Conservation (phyloP, 1,140 invertebrate species). For the Drosophila ironensis region DNA sequence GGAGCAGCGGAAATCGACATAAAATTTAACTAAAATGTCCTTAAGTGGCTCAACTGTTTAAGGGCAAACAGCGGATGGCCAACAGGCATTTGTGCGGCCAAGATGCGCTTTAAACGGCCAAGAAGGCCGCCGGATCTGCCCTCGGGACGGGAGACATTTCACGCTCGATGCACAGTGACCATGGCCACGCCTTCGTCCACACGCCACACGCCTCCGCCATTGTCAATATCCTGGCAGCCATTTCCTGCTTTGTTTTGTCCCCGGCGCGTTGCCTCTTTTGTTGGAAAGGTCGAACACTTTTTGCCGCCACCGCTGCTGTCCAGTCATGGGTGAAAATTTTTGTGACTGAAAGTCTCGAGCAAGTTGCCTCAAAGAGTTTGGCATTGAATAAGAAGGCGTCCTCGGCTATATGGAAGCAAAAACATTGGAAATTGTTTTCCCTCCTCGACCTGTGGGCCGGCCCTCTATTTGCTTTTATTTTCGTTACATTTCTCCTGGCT, state of each 20-base stretch:
- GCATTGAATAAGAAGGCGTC: conserved; percentile 76
- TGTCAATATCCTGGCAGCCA: conserved; percentile 71
- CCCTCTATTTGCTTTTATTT: conserved; percentile 37
- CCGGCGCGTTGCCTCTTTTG: conserved; percentile 17
- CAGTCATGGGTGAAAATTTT: conserved; percentile 65
- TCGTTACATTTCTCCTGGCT: conserved; percentile 58
- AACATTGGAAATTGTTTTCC: conserved; percentile 80
- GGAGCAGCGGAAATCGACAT: conserved; percentile 45
- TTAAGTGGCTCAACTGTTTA: conserved; percentile 58
- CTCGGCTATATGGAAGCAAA: conserved; percentile 70
- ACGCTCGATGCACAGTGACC: conserved; percentile 51
- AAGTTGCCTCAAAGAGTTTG: conserved; percentile 60
- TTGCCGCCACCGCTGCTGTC: conserved; percentile 54
- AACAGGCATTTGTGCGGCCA: conserved; percentile 34
- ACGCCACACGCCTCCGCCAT: conserved; percentile 12
- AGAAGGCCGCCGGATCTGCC: not conserved
- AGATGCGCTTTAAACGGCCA: conserved; percentile 38
- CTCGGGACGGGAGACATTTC: conserved; percentile 53
- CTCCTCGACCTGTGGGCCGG: conserved; percentile 30
- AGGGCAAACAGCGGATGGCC: conserved; percentile 33
- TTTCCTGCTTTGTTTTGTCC: conserved; percentile 64
- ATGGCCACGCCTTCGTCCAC: conserved; percentile 21
- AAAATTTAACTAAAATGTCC: conserved; percentile 76
- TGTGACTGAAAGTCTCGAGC: conserved; percentile 57
- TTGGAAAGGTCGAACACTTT: conserved; percentile 52